phyloP scores from a whole-genome alignment of 2,888 invertebrate genomes.

The Imbricaverruca yamaguchii region DNA sequence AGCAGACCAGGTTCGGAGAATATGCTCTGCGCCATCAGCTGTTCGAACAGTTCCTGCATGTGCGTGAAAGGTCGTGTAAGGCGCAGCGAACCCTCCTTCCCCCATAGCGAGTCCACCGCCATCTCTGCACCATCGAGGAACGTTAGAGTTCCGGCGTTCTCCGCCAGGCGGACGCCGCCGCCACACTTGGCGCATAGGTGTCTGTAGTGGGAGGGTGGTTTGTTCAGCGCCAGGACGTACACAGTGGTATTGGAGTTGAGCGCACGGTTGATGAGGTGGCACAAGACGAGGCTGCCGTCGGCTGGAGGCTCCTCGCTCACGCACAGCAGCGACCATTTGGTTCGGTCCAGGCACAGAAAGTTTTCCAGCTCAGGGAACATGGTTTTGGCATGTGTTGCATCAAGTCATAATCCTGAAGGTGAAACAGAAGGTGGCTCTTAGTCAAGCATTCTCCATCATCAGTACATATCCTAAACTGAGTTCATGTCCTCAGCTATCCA shows the following conservation, averaged over 20 bases:
- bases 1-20: background rate
- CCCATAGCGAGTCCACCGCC: background rate
- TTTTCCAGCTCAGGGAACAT: background rate
- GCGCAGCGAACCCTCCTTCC: background rate
- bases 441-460: too few relatives aligned
- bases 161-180: background rate
- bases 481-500: too few relatives aligned
- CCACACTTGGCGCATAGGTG: slow-evolving; percentile 9
- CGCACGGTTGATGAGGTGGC: background rate
- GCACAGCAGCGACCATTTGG: background rate
- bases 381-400: background rate
- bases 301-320: background rate
- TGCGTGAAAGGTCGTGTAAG: too few relatives aligned
- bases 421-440: too few relatives aligned
- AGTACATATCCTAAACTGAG: too few relatives aligned
- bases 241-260: background rate
- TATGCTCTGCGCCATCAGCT: background rate
- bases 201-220: background rate
- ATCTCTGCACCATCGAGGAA: background rate
- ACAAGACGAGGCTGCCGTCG: background rate
- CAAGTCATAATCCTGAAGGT: too few relatives aligned
- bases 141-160: background rate
- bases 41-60: background rate
- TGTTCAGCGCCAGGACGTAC: background rate
- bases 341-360: background rate